Conservation (phyloP, 2,797 vertebrate species). For the Masticophis lateralis region DNA sequence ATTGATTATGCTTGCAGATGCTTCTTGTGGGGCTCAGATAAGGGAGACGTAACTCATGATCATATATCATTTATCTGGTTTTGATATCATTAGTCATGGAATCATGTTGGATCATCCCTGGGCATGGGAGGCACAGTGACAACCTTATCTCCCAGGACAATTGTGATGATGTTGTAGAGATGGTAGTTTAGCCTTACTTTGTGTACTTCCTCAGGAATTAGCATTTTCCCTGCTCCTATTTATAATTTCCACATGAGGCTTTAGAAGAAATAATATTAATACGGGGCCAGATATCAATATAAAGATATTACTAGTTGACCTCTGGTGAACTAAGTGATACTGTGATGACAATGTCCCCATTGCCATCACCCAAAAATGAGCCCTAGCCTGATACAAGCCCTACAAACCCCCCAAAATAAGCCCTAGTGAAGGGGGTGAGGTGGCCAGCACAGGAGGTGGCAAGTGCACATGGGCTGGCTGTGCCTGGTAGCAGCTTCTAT, state of each 20-base stretch:
- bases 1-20: neutral
- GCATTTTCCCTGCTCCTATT: neutral
- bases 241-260: neutral
- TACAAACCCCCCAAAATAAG: no score
- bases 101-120: neutral
- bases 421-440: no score
- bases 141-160: neutral
- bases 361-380: neutral
- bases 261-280: neutral
- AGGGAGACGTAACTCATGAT: neutral
- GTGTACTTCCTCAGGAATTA: neutral
- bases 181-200: neutral
- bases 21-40: neutral
- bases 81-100: neutral
- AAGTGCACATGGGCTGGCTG: accelerated
- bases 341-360: neutral
- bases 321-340: neutral
- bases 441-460: no score
- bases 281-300: neutral
- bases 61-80: neutral
- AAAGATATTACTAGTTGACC: neutral
- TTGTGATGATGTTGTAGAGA: neutral
- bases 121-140: neutral
- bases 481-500: no score
- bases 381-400: no score